Evolutionary conservation across 2,113 vertebrate genomes (phyloP).

Genomic region (Ophiodon elongatus): DNA sequence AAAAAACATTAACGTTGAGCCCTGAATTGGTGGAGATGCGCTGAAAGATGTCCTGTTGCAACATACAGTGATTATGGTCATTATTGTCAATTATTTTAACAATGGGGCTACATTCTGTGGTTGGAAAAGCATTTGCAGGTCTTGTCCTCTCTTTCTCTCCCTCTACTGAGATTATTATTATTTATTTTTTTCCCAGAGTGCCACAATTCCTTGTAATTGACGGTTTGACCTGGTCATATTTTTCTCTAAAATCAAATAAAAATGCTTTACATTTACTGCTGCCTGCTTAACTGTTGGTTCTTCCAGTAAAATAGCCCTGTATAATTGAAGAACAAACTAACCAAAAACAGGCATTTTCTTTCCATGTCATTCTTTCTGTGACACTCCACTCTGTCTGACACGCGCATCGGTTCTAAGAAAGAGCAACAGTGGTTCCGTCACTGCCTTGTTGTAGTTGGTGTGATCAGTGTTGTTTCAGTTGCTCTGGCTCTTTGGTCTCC

Average conservation of each 20-base stretch:
- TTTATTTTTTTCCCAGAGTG: not conserved
- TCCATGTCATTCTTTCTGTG: constrained; percentile 36
- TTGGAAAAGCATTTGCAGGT: constrained; percentile 46
- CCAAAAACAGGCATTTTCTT: not conserved
- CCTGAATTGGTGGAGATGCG: constrained; percentile 3
- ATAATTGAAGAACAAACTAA: not conserved
- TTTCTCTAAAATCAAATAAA: constrained; percentile 25
- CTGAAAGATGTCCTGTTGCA: constrained; percentile 39
- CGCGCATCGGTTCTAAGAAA: constrained; percentile 64
- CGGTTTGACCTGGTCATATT: constrained; percentile 25
- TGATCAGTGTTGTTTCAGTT: constrained; percentile 82
- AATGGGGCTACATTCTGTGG: constrained; percentile 26
- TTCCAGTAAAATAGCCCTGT: constrained; percentile 37
- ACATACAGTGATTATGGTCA: constrained; percentile 44
- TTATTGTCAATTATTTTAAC: constrained; percentile 71
- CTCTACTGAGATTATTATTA: constrained; percentile 13
- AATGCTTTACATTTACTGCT: not conserved
- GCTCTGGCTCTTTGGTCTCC: constrained; percentile 60
- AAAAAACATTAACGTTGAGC: not conserved
- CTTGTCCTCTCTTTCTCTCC: constrained; percentile 38
- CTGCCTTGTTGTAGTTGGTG: constrained; percentile 53
- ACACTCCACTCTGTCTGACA: constrained; percentile 25
- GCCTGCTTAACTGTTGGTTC: not conserved
- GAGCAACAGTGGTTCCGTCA: constrained; percentile 63
- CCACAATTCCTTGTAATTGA: constrained; percentile 14